Evolutionary conservation across 2,888 invertebrate species (phyloP), one percentile per base, ranked within the genome.

Genomic region (Tetragnatha montana): DNA sequence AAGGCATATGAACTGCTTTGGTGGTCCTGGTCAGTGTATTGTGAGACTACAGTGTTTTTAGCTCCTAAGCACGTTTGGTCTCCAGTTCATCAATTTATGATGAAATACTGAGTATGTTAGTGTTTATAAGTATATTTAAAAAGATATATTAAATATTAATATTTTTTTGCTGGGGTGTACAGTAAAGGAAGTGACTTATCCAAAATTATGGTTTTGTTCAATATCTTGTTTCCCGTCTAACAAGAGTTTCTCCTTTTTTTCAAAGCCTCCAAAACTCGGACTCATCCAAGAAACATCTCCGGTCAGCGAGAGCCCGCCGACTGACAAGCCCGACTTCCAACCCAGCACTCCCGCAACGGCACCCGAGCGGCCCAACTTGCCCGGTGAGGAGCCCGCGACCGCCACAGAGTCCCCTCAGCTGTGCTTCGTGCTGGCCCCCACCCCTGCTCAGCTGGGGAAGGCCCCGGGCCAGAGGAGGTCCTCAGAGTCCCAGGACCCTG

Each of bases 391-490:
- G 17, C 71, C 14, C 4, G 8, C 10, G 47, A n/a, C 74, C 0
- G 50, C n/a, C 35, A 22, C 35, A 6, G 74, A 79, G 10, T 89
- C 90, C 6, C 81, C 90, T 8, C 88, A 91, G 78, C 85, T 88
- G 10, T 88, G 94, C 92, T 97, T 97, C 94, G 96, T 97, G 86
- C 94, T 98, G 92, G 98, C 97, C 74, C 98, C 98, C 0, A 98
- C 98, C 0, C 98, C 98, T 4, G 98, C 98, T 50, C 98, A 98
- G 94, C 95, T 98, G 88, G 98, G 98, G 80, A 95, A 96, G 92
- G 97, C 98, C 69, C 98, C 98, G 10, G 94, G 97, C 82, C 98
- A 98, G 94, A 82, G 90, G 7, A 85, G 91, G 47, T 81, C 74
- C 8, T 91, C 91, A 3, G 86, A 86, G 14, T 83, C 87, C 0